These are phyloP conservation scores for Ursus arctos DNA, from an alignment of 2,113 vertebrate genomes.

Conservation along the genomic window DNA sequence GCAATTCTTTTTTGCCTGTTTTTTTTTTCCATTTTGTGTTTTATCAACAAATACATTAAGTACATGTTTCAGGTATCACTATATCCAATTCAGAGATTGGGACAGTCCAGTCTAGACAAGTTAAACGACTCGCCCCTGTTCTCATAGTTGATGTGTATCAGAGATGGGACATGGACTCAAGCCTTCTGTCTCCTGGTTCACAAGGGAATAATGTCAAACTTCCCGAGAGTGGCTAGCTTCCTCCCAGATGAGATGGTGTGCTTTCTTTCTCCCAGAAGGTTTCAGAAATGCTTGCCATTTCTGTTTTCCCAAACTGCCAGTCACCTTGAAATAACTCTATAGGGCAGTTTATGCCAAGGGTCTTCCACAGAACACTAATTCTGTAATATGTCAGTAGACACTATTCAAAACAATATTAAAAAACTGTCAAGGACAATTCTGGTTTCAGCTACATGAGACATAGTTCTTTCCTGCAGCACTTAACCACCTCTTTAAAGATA, in stretches of 20 bases:
- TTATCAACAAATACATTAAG: not conserved
- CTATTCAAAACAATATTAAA: not conserved
- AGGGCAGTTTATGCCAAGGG: not conserved
- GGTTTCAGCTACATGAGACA: not conserved
- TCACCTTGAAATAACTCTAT: not conserved
- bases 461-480: not conserved
- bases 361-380: not conserved
- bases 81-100: not conserved
- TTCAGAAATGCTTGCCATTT: not conserved
- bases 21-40: not conserved
- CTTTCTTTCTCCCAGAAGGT: not conserved
- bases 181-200: not conserved
- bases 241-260: fast-evolving
- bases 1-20: not conserved
- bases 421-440: not conserved
- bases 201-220: not conserved
- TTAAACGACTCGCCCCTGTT: not conserved
- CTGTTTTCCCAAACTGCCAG: not conserved
- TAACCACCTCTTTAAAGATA: not conserved
- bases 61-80: not conserved
- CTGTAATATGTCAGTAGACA: not conserved
- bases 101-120: not conserved
- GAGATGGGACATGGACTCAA: not conserved
- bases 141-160: fast-evolving
- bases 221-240: not conserved